phyloP scores from a whole-genome alignment of 2,888 invertebrate genomes.

The Villa cingulata region DNA sequence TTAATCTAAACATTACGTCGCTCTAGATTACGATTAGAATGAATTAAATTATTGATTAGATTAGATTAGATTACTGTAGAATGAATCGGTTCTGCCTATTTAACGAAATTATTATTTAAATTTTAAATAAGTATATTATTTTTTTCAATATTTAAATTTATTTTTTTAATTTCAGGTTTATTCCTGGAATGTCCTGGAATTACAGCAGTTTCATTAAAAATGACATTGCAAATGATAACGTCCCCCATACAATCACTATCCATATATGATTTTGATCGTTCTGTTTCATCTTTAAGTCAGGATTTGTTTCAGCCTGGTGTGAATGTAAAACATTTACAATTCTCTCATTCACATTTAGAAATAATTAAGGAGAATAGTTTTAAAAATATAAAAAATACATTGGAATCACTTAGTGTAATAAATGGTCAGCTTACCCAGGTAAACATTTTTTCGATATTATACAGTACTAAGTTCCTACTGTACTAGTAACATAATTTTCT shows the following conservation, averaged over 20 bases:
- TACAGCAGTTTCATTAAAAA: slow-evolving; percentile 57
- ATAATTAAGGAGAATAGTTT: slow-evolving; percentile 63
- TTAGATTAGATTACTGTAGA: no score
- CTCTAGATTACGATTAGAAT: no score
- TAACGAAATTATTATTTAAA: no score
- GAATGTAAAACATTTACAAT: slow-evolving; percentile 60
- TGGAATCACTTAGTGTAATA: slow-evolving; percentile 65
- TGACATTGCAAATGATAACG: slow-evolving; percentile 55
- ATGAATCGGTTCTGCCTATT: no score
- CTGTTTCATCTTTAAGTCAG: slow-evolving; percentile 58
- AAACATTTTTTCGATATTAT: slow-evolving; percentile 8
- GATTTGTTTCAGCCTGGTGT: slow-evolving; percentile 58
- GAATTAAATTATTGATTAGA: no score
- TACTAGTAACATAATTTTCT: no score
- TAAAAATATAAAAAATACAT: slow-evolving; percentile 52
- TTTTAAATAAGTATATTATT: no score
- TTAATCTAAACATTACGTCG: no score
- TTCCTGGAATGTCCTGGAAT: slow-evolving; percentile 81
- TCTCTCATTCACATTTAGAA: slow-evolving; percentile 58
- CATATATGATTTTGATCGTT: slow-evolving; percentile 76
- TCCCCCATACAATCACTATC: slow-evolving; percentile 68
- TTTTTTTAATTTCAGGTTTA: slow-evolving; percentile 49
- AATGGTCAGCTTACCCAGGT: slow-evolving; percentile 49
- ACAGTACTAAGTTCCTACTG: no score
- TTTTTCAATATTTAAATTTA: no score